Base-by-base conservation (phyloP, 1,140 invertebrate genomes). In the Delia radicum region DNA sequence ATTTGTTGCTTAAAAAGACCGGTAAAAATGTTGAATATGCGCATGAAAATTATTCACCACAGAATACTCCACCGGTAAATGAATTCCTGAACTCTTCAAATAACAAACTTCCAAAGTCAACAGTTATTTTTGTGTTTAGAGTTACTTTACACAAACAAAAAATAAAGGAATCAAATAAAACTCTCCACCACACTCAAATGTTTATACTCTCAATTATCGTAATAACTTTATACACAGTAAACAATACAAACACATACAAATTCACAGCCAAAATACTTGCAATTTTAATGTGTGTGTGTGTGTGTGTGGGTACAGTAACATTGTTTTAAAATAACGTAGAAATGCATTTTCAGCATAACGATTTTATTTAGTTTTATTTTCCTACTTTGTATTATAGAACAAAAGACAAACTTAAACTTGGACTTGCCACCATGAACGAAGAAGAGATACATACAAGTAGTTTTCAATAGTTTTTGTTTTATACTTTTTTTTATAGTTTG, bases 171-270 rank as follows among this genome's bases (percentile, higher is more conserved):
- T 5, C 12, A 48, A 48, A 48, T 15, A 48, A 48, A 48, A 48
- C 12, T 48, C 42, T 31, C 27, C 28, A 67, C 63, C 63, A 29
- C 18, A 67, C 28, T 67, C 63, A 65, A 28, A 62, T 27, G 21
- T 28, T 48, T 18, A 67, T 67, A 29, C 63, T 67, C 63, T 67
- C 63, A 67, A 67, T 67, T 67, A 67, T 67, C 28, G 28, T 67
- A 67, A 67, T 67, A 67, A 67, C 63, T 67, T 67, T 29, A 48
- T 48, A 67, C 63, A 67, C 63, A 67, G 63, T 67, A 67, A 67
- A 67, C 29, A 67, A 31, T 29, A 21, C 63, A 67, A 29, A 31
- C 7, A 63, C 24, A 6, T 27, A 27, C 24, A 63, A 28, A 31
- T 18, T 13, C 13, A 10, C 27, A 15, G 12, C 13, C 13, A 15